phyloP scores from a whole-genome alignment of 1,140 invertebrate species.

The Drosophila sturtevanti region DNA sequence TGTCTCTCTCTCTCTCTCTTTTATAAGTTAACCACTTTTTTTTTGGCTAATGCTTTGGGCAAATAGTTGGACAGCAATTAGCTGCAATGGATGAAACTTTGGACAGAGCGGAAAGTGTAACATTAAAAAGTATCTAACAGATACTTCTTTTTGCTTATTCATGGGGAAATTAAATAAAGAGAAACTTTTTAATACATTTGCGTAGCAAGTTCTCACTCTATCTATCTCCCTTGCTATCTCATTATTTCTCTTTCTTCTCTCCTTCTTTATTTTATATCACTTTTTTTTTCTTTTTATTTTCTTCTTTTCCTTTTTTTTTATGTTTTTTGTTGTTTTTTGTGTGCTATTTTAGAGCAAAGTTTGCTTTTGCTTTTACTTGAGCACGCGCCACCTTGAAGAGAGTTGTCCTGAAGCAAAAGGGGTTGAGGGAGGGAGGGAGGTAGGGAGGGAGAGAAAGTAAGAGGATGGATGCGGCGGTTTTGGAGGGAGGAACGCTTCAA shows the following conservation, averaged over 20 bases:
- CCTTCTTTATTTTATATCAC: not conserved
- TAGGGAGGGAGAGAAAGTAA: not conserved
- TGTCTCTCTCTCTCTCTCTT: slow-evolving; percentile 3
- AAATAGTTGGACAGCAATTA: slow-evolving; percentile 70
- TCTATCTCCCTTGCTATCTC: slow-evolving; percentile 20
- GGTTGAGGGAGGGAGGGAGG: not conserved
- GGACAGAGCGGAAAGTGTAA: slow-evolving; percentile 16
- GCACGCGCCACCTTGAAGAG: slow-evolving; percentile 41
- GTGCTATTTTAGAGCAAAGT: slow-evolving; percentile 62
- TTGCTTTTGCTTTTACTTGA: slow-evolving; percentile 62
- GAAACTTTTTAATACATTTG: slow-evolving; percentile 77
- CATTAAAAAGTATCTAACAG: slow-evolving; percentile 34
- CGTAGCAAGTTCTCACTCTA: slow-evolving; percentile 34
- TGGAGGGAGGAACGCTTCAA: not conserved
- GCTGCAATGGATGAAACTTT: slow-evolving; percentile 21
- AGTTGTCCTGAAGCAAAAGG: not conserved
- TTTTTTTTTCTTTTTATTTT: slow-evolving; percentile 14
- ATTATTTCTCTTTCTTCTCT: slow-evolving; percentile 3
- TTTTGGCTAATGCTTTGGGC: slow-evolving; percentile 40
- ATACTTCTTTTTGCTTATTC: slow-evolving; percentile 44
- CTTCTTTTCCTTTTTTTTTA: not conserved
- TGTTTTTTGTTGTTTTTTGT: too few relatives aligned
- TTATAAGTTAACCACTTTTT: slow-evolving; percentile 2
- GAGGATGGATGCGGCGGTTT: too few relatives aligned
- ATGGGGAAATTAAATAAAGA: slow-evolving; percentile 73